Conservation (phyloP, 2,113 vertebrate genomes). For the Baryphthengus martii region DNA sequence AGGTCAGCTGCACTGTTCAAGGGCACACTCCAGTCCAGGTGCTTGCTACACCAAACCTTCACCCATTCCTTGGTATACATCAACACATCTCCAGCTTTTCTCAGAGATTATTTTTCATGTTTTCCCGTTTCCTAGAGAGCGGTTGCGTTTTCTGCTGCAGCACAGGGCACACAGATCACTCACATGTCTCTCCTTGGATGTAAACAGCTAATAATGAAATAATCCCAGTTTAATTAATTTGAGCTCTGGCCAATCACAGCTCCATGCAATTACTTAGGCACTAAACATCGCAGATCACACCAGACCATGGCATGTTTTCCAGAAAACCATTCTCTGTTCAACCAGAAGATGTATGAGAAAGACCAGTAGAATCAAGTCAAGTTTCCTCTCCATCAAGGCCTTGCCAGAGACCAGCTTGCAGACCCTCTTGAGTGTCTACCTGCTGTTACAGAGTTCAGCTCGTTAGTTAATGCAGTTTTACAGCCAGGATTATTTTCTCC, state of each 20-base stretch:
- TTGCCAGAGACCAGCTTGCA: background rate
- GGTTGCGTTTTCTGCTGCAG: background rate
- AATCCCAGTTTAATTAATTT: background rate
- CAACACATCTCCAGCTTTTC: background rate
- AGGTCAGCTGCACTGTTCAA: background rate
- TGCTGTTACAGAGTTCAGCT: background rate
- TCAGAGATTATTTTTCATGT: background rate
- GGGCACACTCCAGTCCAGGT: fast-evolving
- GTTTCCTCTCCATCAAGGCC: background rate
- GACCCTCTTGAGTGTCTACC: background rate
- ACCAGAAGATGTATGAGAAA: background rate
- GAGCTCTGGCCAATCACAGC: fast-evolving
- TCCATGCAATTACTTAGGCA: fast-evolving
- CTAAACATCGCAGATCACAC: background rate
- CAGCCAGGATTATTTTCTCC: background rate
- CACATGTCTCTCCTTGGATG: fast-evolving
- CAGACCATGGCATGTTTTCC: background rate
- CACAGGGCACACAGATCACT: fast-evolving
- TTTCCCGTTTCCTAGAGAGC: background rate
- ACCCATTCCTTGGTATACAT: background rate
- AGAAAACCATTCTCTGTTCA: background rate
- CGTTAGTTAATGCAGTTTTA: background rate
- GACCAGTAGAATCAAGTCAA: background rate
- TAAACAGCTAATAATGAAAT: background rate
- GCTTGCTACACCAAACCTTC: background rate